Base-by-base conservation (phyloP, 1,140 invertebrate genomes). In the Papilio xuthus region DNA sequence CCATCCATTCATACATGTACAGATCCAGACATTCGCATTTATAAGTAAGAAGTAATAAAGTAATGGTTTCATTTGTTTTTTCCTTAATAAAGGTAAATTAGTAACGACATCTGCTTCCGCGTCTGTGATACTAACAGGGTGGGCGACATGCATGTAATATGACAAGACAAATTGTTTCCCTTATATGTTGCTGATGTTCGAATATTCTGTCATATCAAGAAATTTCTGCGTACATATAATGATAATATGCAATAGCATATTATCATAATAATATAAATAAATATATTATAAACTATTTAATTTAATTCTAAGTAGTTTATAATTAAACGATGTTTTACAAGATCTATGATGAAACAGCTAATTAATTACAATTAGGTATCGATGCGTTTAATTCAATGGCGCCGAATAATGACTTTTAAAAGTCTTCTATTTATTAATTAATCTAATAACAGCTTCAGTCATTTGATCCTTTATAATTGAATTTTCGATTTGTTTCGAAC, bases 401-500 rank as follows among this genome's bases (percentile, higher is more conserved):
- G 13, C 1, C 4, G 60, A 67, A 67, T 63, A 63, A 67, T 23
- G 60, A 67, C 12, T 18, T 60, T 60, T 67, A 18, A 67, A 67
- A 28, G 60, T 15, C 26, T 4, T 28, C 32, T 32, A 60, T 60
- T 60, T 26, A 18, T 28, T 67, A 67, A 26, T 63, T 63, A 63
- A 67, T 67, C 15, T 67, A 67, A 67, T 67, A 28, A 67, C 60
- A 15, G 26, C 26, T 67, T 13, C 60, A 67, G 60, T 67, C 60
- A 28, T 67, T 67, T 13, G 26, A 28, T 28, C 60, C 60, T 28
- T 67, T 67, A 67, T 67, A 67, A 67, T 67, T 67, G 60, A 67
- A 67, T 67, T 67, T 26, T 56, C n/a, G 18, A 67, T 23, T 67
- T 32, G 60, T 67, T 67, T 26, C 47, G 26, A 26, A 47, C 44